Conservation (phyloP, 2,888 invertebrate species). For the Phalangium opilio region DNA sequence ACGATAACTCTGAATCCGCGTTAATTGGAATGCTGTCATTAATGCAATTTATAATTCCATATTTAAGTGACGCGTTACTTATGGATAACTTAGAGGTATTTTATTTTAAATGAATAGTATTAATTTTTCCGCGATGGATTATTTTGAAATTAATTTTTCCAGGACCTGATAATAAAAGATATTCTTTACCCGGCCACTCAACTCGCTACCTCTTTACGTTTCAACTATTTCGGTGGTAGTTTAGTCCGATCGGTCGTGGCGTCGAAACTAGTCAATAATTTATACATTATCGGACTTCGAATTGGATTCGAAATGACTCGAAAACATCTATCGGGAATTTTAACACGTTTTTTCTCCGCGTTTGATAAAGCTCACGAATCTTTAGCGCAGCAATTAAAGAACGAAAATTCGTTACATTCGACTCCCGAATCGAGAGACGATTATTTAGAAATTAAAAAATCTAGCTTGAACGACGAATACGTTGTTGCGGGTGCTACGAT, state of each 20-base stretch:
- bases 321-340: conserved; percentile 32
- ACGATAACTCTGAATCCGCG: conserved; percentile 71
- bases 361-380: conserved; percentile 13
- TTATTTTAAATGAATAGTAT: too few relatives aligned
- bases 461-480: conserved; percentile 26
- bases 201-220: conserved; percentile 58
- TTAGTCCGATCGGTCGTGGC: conserved; percentile 56
- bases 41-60: conserved; percentile 61
- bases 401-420: too few relatives aligned
- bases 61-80: conserved; percentile 61
- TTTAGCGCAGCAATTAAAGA: too few relatives aligned
- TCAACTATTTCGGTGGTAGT: conserved; percentile 65
- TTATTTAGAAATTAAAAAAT: conserved; percentile 24
- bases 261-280: conserved; percentile 61
- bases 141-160: conserved; percentile 28
- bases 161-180: conserved; percentile 71
- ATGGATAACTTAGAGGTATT: conserved; percentile 71
- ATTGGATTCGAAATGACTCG: conserved; percentile 38
- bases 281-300: conserved; percentile 46
- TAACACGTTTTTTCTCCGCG: conserved; percentile 50
- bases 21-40: conserved; percentile 67
- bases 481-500: conserved; percentile 26
- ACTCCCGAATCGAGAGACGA: conserved; percentile 4
- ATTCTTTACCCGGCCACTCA: conserved; percentile 69
- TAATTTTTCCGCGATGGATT: too few relatives aligned